Evolutionary conservation across 2,888 invertebrate species (phyloP), one percentile per base, ranked within the genome.

Genomic region (Unio pictorum): DNA sequence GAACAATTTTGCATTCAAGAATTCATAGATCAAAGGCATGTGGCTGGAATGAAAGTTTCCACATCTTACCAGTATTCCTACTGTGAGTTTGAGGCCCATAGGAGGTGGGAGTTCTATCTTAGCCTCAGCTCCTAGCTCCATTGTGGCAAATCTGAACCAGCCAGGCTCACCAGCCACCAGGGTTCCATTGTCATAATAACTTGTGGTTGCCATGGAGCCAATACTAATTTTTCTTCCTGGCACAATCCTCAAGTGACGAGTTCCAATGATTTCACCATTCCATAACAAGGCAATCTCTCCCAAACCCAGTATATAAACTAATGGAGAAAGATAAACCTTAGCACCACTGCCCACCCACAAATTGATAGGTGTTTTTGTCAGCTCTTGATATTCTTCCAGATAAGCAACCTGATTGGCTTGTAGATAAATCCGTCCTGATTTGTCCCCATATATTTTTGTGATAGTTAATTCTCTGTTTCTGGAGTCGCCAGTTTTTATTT

Each of bases 211-310:
- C 17, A 69, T 64, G 28, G 58, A 68, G 15, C 84, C 80, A n/a
- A 85, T 78, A 61, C 60, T 68, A 30, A 82, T 80, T 5, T 76
- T 75, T 28, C 83, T 64, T 11, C 83, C 83, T 3, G 85, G 83
- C 1, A 84, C 80, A 55, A 85, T 84, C 34, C 85, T 78, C 67
- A 85, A 63, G 61, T 84, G 82, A 6, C 77, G 71, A 1, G 84
- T 82, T 55, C 81, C 81, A n/a, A 85, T 76, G 55, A 84, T 75
- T 68, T 84, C 85, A 23, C 83, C 83, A 68, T 82, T 74, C 84
- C 84, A 85, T 57, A 75, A 74, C n/a, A 85, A 74, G 20, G 85
- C 85, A 26, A 82, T 78, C 66, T 84, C 79, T 55, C 85, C 85
- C 17, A 61, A 59, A 11, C 85, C 85, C 11, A 84, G 73, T 30